These are phyloP conservation scores for Hassar affinis DNA, from an alignment of 2,113 vertebrate species.

Conservation along the genomic window DNA sequence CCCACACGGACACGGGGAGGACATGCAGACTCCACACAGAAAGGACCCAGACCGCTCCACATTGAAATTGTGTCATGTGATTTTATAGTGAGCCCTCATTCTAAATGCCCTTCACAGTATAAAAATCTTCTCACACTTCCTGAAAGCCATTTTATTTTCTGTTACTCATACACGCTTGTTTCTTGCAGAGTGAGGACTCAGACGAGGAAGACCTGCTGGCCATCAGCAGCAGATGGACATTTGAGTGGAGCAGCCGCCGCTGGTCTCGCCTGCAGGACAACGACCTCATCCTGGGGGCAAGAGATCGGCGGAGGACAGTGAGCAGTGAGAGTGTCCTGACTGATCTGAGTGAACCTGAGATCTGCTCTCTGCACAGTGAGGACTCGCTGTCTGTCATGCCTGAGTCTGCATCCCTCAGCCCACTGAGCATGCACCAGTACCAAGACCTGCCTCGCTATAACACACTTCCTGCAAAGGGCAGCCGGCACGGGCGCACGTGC, in stretches of 20 bases:
- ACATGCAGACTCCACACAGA: no score
- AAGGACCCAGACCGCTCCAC: no score
- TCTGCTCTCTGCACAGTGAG: conserved; percentile 89
- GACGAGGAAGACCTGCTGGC: conserved; percentile 94
- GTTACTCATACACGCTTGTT: not conserved
- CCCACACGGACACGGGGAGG: no score
- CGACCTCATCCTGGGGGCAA: conserved; percentile 73
- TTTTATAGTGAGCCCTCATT: not conserved
- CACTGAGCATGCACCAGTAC: conserved; percentile 70
- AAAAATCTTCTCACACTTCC: not conserved
- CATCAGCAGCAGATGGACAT: conserved; percentile 97
- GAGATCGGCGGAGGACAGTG: conserved; percentile 74
- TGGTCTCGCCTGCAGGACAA: conserved; percentile 92
- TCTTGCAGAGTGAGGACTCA: conserved; percentile 87
- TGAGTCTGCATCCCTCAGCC: conserved; percentile 69
- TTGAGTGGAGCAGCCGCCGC: conserved; percentile 89
- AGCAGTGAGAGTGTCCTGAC: conserved; percentile 95
- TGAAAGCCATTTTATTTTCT: not conserved
- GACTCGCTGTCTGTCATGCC: conserved; percentile 72
- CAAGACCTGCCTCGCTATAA: conserved; percentile 69
- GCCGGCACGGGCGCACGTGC: conserved; percentile 78
- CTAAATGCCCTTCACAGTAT: not conserved
- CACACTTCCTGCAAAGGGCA: conserved; percentile 77
- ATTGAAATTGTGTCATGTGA: not conserved
- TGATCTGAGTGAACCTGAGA: conserved; percentile 88